Percentiles rank a stretch among this genome's conserved stretches.
Conservation (phyloP, 2,888 invertebrate genomes). For the Dynastes tityus region DNA sequence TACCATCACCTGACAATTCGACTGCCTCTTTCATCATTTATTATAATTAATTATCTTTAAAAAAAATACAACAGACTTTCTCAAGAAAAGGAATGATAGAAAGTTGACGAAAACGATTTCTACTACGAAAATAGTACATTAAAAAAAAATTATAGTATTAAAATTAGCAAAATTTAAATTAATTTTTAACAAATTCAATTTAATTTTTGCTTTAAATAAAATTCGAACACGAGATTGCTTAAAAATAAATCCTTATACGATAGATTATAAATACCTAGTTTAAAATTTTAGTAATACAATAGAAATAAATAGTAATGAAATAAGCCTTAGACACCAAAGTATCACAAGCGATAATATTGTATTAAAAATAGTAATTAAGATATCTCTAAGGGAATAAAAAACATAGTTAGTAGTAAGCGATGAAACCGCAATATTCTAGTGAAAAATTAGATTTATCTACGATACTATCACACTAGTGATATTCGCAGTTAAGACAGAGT, state of each 20-base stretch:
- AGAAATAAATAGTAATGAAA: background rate
- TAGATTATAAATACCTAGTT: background rate
- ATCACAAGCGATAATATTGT: conserved; percentile 21
- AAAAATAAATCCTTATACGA: background rate
- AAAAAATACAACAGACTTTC: background rate
- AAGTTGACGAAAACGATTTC: background rate
- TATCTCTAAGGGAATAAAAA: conserved; percentile 1
- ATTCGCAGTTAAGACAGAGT: background rate
- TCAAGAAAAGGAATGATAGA: conserved; percentile 6
- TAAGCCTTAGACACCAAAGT: conserved; percentile 43
- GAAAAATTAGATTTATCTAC: background rate
- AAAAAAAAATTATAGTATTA: too few species aligned
- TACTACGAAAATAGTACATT: too few species aligned
- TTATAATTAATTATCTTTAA: conserved; percentile 1
- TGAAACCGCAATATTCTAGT: background rate
- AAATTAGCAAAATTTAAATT: background rate
- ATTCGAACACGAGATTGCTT: background rate
- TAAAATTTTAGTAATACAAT: background rate
- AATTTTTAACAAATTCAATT: background rate
- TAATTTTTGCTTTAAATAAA: conserved; percentile 1
- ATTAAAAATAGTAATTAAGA: conserved; percentile 1
- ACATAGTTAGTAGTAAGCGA: too few species aligned
- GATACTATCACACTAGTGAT: background rate
- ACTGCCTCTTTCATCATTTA: conserved; percentile 10
- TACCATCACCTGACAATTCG: conserved; percentile 35